Evolutionary conservation across 2,113 vertebrate genomes (phyloP).

Genomic region (Pygoscelis antarcticus): DNA sequence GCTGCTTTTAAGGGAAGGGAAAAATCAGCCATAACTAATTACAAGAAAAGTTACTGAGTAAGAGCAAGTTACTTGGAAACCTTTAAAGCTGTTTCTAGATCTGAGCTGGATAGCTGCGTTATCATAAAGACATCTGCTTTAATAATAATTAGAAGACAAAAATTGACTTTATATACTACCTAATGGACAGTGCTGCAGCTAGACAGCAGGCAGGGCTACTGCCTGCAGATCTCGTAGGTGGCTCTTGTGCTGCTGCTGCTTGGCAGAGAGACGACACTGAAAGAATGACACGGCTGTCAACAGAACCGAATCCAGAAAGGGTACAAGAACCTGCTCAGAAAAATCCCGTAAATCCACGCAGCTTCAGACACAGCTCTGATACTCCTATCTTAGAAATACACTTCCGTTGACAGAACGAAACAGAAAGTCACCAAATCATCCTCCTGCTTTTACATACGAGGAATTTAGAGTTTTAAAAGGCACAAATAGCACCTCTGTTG

Average conservation of each 20-base stretch:
- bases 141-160: background rate
- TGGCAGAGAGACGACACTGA: background rate
- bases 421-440: background rate
- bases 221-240: background rate
- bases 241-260: background rate
- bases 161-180: background rate
- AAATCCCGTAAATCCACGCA: background rate
- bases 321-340: background rate
- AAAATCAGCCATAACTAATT: background rate
- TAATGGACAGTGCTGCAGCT: background rate
- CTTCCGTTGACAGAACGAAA: background rate
- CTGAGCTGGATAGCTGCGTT: background rate
- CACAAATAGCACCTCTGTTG: background rate
- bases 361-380: background rate
- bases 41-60: background rate
- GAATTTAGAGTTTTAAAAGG: background rate
- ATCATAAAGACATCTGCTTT: background rate
- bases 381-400: background rate
- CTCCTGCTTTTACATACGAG: background rate
- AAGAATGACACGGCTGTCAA: background rate
- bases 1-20: background rate
- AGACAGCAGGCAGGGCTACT: background rate
- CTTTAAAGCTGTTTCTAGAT: background rate
- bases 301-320: background rate
- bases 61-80: background rate